Evolutionary conservation across 1,140 invertebrate species (phyloP).

Genomic region (Acyrthosiphon pisum): DNA sequence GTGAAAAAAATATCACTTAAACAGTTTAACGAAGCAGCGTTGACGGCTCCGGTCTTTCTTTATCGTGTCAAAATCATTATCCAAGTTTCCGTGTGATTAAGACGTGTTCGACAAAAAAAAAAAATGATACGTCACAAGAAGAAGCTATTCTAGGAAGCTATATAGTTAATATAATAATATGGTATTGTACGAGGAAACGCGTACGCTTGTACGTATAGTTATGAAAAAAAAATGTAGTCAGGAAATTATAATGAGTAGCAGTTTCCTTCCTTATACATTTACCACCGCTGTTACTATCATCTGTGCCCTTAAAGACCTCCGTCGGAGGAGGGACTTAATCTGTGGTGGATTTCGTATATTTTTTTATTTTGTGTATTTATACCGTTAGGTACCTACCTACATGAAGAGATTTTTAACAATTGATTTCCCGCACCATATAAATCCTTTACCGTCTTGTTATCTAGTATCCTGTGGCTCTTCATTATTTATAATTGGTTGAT

Average conservation of each 20-base stretch:
- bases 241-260: slow-evolving; percentile 19
- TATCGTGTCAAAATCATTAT: neutral
- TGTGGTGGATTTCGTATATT: neutral
- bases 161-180: neutral
- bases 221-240: neutral
- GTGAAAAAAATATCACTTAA: neutral
- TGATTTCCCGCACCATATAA: slow-evolving; percentile 24
- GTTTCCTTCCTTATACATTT: slow-evolving; percentile 17
- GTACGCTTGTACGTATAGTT: neutral
- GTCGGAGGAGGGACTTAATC: neutral
- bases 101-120: neutral
- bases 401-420: neutral
- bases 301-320: neutral
- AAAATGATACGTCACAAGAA: neutral
- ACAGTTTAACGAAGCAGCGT: too few relatives aligned
- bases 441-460: neutral
- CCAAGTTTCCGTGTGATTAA: neutral
- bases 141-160: neutral
- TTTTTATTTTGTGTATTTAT: neutral
- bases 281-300: neutral
- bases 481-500: slow-evolving; percentile 43
- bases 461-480: slow-evolving; percentile 47
- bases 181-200: neutral
- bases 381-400: neutral
- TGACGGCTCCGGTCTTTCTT: neutral